Evolutionary conservation across 2,797 vertebrate genomes (phyloP), one percentile per base, ranked within the genome.

Genomic region (Chromis chromis): DNA sequence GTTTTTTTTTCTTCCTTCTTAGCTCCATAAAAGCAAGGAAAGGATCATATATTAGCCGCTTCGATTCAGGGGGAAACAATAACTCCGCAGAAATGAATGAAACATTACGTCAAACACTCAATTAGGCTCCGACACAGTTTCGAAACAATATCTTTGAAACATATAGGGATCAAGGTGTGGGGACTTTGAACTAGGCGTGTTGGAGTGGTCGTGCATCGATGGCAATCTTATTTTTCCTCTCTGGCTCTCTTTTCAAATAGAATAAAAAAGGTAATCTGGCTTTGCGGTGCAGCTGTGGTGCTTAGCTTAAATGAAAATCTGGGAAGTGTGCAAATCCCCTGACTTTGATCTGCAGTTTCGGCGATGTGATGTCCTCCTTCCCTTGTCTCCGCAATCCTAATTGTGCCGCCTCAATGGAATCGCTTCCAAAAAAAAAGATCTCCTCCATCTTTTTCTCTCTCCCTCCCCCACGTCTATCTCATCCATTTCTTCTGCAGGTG

Each of bases 281-380:
- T 87, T 89, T 80, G 82, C 77, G 22, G 58, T 76, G 81, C 78
- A 81, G 84, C 80, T 56, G 71, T 78, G 87, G 73, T 60, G 83
- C 79, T 87, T 78, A 84, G 86, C 72, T 86, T 78, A 87, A 88
- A 90, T 85, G 84, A 86, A 88, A 91, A 88, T 90, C 84, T 70
- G 77, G 84, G 74, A 88, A 87, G 83, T 87, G 86, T 90, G 84
- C 81, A 87, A 91, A 92, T 89, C 90, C 88, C 70, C 60, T 22
- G 79, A 84, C 90, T 91, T 89, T 92, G 88, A 91, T 91, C 91
- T 87, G 81, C 77, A 65, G 85, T 86, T 85, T 86, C 49, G 52
- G 73, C 64, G 49, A 83, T 71, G 69, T 52, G 83, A 83, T 70
- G 84, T 88, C 82, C 85, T 81, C 88, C 90, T 84, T 83, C 87